phyloP scores from a whole-genome alignment of 2,113 vertebrate species.

The Hydrochoerus hydrochaeris region DNA sequence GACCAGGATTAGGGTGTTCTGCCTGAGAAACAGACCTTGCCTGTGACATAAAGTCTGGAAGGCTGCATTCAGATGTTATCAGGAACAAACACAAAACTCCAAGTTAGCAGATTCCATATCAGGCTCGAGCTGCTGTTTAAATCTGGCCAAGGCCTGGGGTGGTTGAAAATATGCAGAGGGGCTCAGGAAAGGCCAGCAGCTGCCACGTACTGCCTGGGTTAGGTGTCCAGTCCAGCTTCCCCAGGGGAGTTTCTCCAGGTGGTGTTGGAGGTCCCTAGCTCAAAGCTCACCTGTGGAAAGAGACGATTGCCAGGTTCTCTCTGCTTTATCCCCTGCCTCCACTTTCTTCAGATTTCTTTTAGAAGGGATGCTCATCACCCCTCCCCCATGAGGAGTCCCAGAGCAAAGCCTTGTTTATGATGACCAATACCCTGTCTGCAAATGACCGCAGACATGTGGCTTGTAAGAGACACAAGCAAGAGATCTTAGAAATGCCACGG shows the following conservation, averaged over 20 bases:
- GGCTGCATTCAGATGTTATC: neutral
- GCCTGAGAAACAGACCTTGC: neutral
- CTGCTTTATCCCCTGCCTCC: neutral
- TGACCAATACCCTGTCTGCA: neutral
- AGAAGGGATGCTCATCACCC: neutral
- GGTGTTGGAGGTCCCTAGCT: neutral
- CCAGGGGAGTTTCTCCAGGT: neutral
- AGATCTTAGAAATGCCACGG: neutral
- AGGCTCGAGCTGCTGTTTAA: neutral
- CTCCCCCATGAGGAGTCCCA: neutral
- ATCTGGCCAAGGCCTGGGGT: neutral
- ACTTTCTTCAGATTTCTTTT: neutral
- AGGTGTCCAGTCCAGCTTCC: neutral
- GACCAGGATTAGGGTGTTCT: neutral
- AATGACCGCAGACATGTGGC: neutral
- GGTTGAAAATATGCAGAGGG: neutral
- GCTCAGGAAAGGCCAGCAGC: neutral
- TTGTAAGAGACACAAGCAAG: neutral
- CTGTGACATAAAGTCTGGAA: neutral
- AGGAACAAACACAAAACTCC: neutral
- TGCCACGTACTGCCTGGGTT: neutral
- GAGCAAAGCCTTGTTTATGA: neutral
- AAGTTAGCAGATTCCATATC: neutral
- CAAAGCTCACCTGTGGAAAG: neutral
- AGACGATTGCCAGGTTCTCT: neutral